Base-by-base conservation (phyloP, 2,888 invertebrate species). In the Chrysopilus asiliformis region DNA sequence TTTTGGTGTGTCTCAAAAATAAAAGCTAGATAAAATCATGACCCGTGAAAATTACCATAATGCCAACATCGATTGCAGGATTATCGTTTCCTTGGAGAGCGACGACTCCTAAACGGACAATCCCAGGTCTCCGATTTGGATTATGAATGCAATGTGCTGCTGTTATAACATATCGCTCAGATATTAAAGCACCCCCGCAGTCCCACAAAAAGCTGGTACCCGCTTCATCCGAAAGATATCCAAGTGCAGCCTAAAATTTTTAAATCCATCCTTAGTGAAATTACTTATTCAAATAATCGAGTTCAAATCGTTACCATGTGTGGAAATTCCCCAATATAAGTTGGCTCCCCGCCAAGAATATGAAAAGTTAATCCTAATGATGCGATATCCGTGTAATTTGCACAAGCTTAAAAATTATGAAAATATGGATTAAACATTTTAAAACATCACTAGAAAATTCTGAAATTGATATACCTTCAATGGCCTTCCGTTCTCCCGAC, bases 81-180 rank as follows among this genome's bases (percentile, higher is more conserved):
- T 34, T 28, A 1, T n/a, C 24, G 5, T 17, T 7, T 34, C 43
- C 41, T 14, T 48, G 41, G 13, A 34, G 30, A 0, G 13, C 2
- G 16, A 42, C 19, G 0, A 38, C 46, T 4, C 59, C 59, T 20
- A 58, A 39, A 2, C 58, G 58, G 7, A 55, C 55, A 30, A 48
- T 45, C 1, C 43, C 34, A 2, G 59, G 57, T 2, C 32, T n/a
- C 17, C 31, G 28, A n/a, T 43, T 34, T 5, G 39, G 42, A 4
- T 41, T 41, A n/a, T 40, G 47, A 2, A 58, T 49, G 22, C 58
- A 58, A 43, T 59, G 58, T 2, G 59, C 59, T 1, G 59, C 58
- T 19, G 59, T 58, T 22, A 59, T 38, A 3, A 57, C 51, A 24
- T 47, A 53, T 4, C 52, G 48, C 4, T 40, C 41, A 16, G 52